Evolutionary conservation across 1,140 invertebrate genomes (phyloP), one percentile per base, ranked within the genome.

Genomic region (Euschistus heros): DNA sequence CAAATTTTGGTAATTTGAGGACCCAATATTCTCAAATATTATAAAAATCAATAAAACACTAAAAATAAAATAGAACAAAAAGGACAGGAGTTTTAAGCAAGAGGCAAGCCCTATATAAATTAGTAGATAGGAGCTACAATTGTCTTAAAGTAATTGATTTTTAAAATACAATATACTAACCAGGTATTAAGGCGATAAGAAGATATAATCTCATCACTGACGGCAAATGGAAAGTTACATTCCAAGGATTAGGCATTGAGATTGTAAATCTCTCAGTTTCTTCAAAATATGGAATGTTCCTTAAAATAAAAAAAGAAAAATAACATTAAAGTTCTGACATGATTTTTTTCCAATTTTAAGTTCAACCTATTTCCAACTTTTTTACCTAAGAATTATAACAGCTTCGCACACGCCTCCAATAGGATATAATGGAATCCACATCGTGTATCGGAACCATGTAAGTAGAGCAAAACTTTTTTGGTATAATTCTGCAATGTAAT

Each of bases 401-500:
- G 89, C 88, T 81, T 97, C 94, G 72, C 87, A 89, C 2, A 94
- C 68, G 71, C 95, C 86, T 17, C 92, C 93, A 55, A 95, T 72
- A 0, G 94, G 94, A 76, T 96, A 97, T 0, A 97, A 77, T 0
- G 89, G 84, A 66, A 97, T 93, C 94, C 94, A 97, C 37, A 93
- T 80, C 0, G 89, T 90, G 72, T 97, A 97, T 27, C 94, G 80
- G 0, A 96, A 75, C 94, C 93, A 97, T 0, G 91, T 95, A n/a
- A 97, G 73, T 18, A 91, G 71, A 44, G 81, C 80, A 60, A 90
- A 80, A 67, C 92, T 81, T 30, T 82, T 80, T 37, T 90, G 85
- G 66, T 91, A 81, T 5, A 92, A 74, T 73, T 90, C 84, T 0
- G 85, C 79, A 73, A 96, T 86, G 74, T 97, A 97, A 75, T 88